Percentiles rank a stretch among this genome's conserved stretches.
Conservation (phyloP, 1,140 invertebrate genomes). For the Drosophila pallidifrons region DNA sequence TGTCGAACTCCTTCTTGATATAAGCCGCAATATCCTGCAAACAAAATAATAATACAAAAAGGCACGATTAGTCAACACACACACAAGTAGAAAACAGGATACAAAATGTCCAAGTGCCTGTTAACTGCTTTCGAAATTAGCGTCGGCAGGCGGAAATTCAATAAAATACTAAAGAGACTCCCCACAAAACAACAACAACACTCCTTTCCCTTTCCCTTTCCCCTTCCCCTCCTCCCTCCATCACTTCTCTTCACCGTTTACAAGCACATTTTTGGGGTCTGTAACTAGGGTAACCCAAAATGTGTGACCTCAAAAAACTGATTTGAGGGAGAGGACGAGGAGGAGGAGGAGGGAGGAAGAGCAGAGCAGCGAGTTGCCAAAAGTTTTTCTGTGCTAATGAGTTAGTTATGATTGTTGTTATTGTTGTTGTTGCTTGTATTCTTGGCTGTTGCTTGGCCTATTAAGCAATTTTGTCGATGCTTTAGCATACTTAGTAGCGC, state of each 20-base stretch:
- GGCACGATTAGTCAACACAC: neutral
- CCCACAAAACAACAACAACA: slow-evolving; percentile 2
- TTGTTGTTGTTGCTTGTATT: slow-evolving; percentile 23
- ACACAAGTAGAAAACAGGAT: slow-evolving; percentile 25
- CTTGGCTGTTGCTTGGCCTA: slow-evolving; percentile 21
- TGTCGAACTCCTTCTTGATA: slow-evolving; percentile 99
- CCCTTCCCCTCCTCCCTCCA: neutral
- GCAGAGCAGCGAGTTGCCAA: neutral
- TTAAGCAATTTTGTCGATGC: slow-evolving; percentile 26
- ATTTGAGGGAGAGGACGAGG: neutral
- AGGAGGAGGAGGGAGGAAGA: neutral
- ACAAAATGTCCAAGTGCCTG: slow-evolving; percentile 62
- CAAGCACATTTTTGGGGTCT: slow-evolving; percentile 26
- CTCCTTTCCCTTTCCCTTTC: slow-evolving; percentile 14
- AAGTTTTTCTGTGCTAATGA: slow-evolving; percentile 70
- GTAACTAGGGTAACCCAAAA: slow-evolving; percentile 70
- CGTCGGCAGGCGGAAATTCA: slow-evolving; percentile 53
- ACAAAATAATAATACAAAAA: neutral
- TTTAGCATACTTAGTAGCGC: slow-evolving; percentile 23
- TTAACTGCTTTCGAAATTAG: slow-evolving; percentile 68
- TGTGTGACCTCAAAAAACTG: slow-evolving; percentile 69
- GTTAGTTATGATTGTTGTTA: slow-evolving; percentile 63
- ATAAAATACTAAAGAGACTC: slow-evolving; percentile 41
- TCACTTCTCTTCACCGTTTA: neutral
- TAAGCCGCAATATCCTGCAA: slow-evolving; percentile 96